phyloP scores from a whole-genome alignment of 53 echinoderm and acorn worm genomes.

The Luidia sarsii region DNA sequence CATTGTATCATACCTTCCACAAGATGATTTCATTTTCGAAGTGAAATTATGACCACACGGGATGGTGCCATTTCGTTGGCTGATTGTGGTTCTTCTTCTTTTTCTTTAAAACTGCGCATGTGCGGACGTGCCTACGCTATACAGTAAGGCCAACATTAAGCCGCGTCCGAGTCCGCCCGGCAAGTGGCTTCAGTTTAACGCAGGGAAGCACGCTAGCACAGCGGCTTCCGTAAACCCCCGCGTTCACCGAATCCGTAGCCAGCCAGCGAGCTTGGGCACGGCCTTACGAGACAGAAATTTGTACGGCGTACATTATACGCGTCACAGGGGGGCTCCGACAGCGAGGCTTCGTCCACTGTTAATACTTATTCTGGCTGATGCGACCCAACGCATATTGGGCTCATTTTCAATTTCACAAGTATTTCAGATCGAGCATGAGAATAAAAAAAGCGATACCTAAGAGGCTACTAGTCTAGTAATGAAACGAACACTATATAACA shows the following conservation, averaged over 20 bases:
- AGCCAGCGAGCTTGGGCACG: no score
- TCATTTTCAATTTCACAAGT: not conserved
- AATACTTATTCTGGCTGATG: conserved; percentile 42
- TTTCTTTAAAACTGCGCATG: conserved; percentile 11
- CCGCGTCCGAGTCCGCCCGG: no score
- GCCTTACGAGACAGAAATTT: no score
- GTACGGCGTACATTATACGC: not conserved
- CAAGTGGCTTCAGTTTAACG: no score
- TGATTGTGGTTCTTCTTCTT: not conserved
- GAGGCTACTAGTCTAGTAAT: not conserved
- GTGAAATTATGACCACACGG: no score
- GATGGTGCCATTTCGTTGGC: conserved; percentile 18
- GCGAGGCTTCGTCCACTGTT: not conserved
- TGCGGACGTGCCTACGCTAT: not conserved
- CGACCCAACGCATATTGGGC: conserved; percentile 1
- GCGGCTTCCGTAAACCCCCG: no score
- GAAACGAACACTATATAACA: conserved; percentile 2
- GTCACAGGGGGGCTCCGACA: not conserved
- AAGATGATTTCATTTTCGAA: no score
- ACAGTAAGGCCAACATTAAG: no score
- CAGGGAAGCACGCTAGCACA: no score
- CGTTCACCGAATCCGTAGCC: no score
- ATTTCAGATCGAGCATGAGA: conserved; percentile 7
- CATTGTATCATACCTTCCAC: no score
- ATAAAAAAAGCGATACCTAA: not conserved